A percentile compares a stretch with the other conserved stretches of the same genome.
Evolutionary conservation across 2,113 vertebrate species (phyloP).

Genomic region (Rhinolophus ferrumequinum): DNA sequence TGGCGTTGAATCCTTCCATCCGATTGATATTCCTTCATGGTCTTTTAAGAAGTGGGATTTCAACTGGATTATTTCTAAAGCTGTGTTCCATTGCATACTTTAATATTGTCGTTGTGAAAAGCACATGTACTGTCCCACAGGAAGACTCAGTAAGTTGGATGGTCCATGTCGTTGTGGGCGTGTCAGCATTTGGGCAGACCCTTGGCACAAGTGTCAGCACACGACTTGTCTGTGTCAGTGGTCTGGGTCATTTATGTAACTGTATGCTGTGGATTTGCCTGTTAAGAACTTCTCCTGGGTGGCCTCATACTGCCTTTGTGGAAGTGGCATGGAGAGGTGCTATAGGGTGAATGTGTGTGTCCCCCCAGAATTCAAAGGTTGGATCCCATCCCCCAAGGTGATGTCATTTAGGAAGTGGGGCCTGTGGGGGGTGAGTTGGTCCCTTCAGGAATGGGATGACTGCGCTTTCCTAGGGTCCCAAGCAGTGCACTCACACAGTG

Average conservation of each 20-base stretch:
- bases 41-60: background rate
- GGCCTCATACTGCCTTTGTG: background rate
- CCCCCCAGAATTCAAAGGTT: background rate
- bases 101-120: background rate
- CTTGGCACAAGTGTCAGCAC: background rate
- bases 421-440: background rate
- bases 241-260: accelerated
- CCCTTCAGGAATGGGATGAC: too few relatives aligned
- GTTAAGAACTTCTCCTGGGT: accelerated
- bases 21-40: background rate
- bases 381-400: background rate
- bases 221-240: background rate
- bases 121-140: accelerated
- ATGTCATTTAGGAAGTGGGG: accelerated
- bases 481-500: accelerated
- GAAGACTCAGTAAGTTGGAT: accelerated
- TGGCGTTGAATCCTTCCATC: too few relatives aligned
- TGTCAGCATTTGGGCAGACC: background rate
- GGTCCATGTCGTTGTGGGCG: accelerated
- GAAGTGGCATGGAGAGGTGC: background rate
- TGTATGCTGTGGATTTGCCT: accelerated
- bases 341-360: too few relatives aligned
- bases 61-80: background rate
- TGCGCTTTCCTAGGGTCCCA: too few relatives aligned
- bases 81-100: too few relatives aligned